phyloP scores from a whole-genome alignment of 2,113 vertebrate species.

The Chascanopsetta lugubris region DNA sequence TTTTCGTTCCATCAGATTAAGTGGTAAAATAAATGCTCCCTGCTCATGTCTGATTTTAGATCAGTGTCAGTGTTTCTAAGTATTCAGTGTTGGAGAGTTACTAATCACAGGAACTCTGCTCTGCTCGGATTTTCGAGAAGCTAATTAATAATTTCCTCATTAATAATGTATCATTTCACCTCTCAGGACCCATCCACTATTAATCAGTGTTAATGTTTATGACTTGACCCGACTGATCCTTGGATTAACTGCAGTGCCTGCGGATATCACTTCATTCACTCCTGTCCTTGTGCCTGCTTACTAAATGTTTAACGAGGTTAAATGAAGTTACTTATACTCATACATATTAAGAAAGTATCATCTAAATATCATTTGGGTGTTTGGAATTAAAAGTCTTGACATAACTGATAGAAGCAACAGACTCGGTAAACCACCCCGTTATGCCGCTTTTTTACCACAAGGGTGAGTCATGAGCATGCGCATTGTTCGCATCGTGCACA shows the following conservation, averaged over 20 bases:
- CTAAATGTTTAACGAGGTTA: neutral
- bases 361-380: too few species aligned
- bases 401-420: too few species aligned
- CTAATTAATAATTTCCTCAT: neutral
- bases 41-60: neutral
- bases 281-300: neutral
- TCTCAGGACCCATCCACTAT: neutral
- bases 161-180: neutral
- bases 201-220: neutral
- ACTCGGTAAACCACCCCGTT: too few species aligned
- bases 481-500: too few species aligned
- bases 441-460: too few species aligned
- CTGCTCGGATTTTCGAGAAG: neutral
- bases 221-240: neutral
- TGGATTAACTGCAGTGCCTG: neutral
- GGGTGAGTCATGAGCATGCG: too few species aligned
- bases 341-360: too few species aligned
- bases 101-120: neutral
- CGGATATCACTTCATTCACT: neutral
- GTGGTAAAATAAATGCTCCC: neutral
- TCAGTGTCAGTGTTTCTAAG: neutral
- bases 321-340: too few species aligned
- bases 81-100: neutral
- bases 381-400: too few species aligned
- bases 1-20: neutral